Conservation (phyloP, 2,888 invertebrate genomes). For the Cantharis lateralis region DNA sequence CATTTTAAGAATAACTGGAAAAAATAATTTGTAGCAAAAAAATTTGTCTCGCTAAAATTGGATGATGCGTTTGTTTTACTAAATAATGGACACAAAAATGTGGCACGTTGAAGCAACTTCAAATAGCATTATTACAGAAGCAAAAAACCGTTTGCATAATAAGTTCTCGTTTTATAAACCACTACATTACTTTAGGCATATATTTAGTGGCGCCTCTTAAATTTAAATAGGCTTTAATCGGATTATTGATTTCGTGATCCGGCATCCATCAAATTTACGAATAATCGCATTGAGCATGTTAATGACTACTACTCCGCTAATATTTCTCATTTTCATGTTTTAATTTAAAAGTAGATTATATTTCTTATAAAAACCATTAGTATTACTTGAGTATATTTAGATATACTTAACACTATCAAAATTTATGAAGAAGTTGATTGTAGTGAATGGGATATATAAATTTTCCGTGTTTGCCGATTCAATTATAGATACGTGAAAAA, state of each 20-base stretch:
- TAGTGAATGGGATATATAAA: not conserved
- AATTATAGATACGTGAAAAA: not conserved
- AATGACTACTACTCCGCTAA: not conserved
- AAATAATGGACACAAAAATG: not conserved
- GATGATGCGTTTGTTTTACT: not conserved
- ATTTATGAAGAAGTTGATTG: not conserved
- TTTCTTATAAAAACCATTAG: not conserved
- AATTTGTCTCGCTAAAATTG: not conserved
- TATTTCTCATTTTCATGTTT: not conserved
- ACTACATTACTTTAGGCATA: conserved; percentile 3
- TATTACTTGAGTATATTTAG: not conserved
- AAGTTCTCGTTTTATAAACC: conserved; percentile 6
- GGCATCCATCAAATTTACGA: not conserved
- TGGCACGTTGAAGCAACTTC: not conserved
- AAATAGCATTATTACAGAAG: not conserved
- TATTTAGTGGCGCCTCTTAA: conserved; percentile 4
- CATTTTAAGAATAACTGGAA: not conserved
- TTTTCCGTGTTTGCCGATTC: not conserved
- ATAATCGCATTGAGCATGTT: not conserved
- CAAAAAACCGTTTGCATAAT: conserved; percentile 18
- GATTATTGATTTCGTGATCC: conserved; percentile 8
- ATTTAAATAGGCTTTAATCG: conserved; percentile 10
- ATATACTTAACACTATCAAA: not conserved
- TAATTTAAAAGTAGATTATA: not conserved
- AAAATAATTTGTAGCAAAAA: not conserved